Evolutionary conservation across 2,888 invertebrate species (phyloP).

Genomic region (Dione vanillae): DNA sequence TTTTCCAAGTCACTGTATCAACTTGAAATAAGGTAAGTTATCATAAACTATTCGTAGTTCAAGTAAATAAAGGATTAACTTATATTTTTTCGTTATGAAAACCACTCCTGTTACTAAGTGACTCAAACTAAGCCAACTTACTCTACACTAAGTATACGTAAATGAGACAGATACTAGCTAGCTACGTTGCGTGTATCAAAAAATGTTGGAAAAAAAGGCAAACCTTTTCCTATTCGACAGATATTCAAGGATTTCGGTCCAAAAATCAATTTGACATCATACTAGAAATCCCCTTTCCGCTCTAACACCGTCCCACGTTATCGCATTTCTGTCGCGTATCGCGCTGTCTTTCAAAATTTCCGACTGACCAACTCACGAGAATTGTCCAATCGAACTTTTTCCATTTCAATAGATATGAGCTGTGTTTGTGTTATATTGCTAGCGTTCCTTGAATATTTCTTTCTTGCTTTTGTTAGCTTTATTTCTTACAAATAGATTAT

Average conservation of each 20-base stretch:
- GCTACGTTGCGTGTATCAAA: too few relatives aligned
- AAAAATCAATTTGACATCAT: conserved; percentile 25
- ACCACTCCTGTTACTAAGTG: too few relatives aligned
- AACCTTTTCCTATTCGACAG: conserved; percentile 1
- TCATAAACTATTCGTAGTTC: not conserved
- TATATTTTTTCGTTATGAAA: too few relatives aligned
- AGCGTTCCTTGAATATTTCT: not conserved
- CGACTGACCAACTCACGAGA: conserved; percentile 25
- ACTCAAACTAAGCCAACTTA: too few relatives aligned
- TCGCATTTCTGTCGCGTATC: conserved; percentile 28
- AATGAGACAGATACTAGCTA: too few relatives aligned
- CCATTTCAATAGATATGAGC: conserved; percentile 26
- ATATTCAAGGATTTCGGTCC: conserved; percentile 1
- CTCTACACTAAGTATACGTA: too few relatives aligned
- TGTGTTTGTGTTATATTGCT: conserved; percentile 7
- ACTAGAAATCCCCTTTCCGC: conserved; percentile 9
- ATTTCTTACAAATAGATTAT: too few relatives aligned
- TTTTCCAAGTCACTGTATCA: not conserved
- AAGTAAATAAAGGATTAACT: too few relatives aligned
- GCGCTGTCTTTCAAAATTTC: conserved; percentile 28
- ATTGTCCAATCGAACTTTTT: conserved; percentile 23
- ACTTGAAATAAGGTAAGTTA: not conserved
- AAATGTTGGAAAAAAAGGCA: not conserved
- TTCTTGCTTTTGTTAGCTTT: not conserved
- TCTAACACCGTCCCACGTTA: conserved; percentile 9